A percentile compares a stretch with the other conserved stretches of the same genome.
Conservation (phyloP, 2,113 vertebrate genomes). For the Perca fluviatilis region DNA sequence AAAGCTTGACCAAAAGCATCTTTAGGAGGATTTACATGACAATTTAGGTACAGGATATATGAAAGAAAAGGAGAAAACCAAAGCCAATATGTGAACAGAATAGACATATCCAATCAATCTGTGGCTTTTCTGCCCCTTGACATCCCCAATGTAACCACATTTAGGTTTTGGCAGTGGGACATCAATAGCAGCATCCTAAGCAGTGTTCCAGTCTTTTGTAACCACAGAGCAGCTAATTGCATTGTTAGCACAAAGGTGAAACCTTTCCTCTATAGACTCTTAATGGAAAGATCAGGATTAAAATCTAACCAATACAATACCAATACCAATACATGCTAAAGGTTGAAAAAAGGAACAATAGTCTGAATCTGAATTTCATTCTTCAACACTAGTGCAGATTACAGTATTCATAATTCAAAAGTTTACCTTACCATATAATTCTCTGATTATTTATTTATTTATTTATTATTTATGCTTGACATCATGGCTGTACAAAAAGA, state of each 20-base stretch:
- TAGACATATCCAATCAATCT: background rate
- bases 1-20: background rate
- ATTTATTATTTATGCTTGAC: background rate
- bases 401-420: background rate
- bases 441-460: background rate
- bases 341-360: background rate
- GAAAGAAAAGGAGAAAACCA: background rate
- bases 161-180: slow-evolving; percentile 4
- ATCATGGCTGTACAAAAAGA: background rate
- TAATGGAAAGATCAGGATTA: slow-evolving; percentile 35
- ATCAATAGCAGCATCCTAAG: slow-evolving; percentile 33
- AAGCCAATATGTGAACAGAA: background rate
- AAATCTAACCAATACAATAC: background rate
- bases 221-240: slow-evolving; percentile 48
- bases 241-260: slow-evolving; percentile 43
- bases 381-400: background rate
- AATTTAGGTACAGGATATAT: background rate
- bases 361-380: background rate
- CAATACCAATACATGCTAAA: background rate
- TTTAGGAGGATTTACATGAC: background rate
- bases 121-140: background rate
- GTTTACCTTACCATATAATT: background rate
- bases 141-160: background rate
- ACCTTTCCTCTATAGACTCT: slow-evolving; percentile 6
- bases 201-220: slow-evolving; percentile 31